Evolutionary conservation across 2,888 invertebrate genomes (phyloP).

Genomic region (Latrodectus elegans): DNA sequence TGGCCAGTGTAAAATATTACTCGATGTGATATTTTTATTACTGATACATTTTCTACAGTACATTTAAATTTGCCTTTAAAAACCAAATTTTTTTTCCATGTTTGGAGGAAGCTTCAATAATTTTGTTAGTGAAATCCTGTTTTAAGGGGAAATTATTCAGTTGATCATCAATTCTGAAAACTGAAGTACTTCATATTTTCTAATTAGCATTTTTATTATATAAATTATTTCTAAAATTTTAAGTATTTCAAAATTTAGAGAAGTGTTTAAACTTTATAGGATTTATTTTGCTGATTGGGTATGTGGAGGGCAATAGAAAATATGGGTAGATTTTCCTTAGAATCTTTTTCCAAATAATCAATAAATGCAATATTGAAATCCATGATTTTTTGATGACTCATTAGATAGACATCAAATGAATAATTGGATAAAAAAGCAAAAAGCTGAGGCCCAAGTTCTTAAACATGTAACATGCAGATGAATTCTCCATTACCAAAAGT

Average conservation of each 20-base stretch:
- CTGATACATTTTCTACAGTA: no score
- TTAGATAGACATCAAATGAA: constrained; percentile 81
- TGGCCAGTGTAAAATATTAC: no score
- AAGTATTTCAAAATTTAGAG: constrained; percentile 77
- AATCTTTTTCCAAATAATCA: constrained; percentile 85
- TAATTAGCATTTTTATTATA: no score
- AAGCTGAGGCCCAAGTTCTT: constrained; percentile 84
- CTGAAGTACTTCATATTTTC: no score
- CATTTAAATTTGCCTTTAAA: no score
- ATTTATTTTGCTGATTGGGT: constrained; percentile 96
- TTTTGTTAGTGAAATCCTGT: no score
- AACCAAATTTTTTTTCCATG: no score
- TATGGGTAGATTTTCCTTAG: constrained; percentile 90
- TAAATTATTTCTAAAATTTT: no score
- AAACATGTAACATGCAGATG: constrained; percentile 89
- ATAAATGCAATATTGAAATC: constrained; percentile 83
- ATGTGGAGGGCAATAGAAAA: constrained; percentile 95
- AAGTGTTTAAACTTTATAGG: constrained; percentile 91
- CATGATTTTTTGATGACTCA: constrained; percentile 91
- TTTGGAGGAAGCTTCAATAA: no score
- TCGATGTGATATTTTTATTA: no score
- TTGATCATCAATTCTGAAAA: no score
- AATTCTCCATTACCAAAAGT: constrained; percentile 90
- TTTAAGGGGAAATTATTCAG: no score
- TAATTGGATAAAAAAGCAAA: constrained; percentile 86